Evolutionary conservation across 2,797 vertebrate species (phyloP), one percentile per base, ranked within the genome.

Genomic region (Pseudochromis fuscus): DNA sequence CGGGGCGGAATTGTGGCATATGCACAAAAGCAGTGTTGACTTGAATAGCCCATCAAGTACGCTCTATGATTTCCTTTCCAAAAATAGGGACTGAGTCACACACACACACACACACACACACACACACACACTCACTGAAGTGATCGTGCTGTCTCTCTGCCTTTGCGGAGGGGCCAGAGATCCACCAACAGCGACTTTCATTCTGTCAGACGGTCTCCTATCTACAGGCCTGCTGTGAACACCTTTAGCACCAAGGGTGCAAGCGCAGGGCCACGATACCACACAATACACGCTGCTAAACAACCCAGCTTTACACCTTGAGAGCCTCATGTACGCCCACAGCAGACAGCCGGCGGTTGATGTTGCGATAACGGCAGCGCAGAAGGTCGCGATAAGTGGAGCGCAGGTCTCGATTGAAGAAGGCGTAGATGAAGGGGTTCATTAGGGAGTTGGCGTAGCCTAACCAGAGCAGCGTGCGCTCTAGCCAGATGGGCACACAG

Each of bases 361-460:
- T 95, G 91, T 95, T 95, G 40, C 95, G 93, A 69, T 95, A 95
- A 27, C 94, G 92, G 59, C 95, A 95, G 42, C 94, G 94, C 4
- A 95, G 90, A 44, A 95, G 91, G 84, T 95, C 94, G 0, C 91
- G 92, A 67, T 95, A 95, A 13, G 94, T 95, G 53, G 94, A 94
- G 60, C 94, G 92, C 81, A 95, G 89, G 85, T 95, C 94, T 11
- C 95, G 91, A 79, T 95, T 95, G 82, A 95, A 95, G 86, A 95
- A 95, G 86, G 95, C 95, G 10, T 95, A 95, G 77, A 95, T 95
- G 76, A 95, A 95, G 18, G 95, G 95, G 85, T 95, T 95, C 93
- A 95, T 94, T 40, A 95, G 88, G 11, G 94, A 95, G 89, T 95
- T 95, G 72, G 95, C 93, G 3, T 95, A 95, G 50, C 95, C 94